Percentiles rank a stretch among this genome's conserved stretches.
Evolutionary conservation across 2,113 vertebrate genomes (phyloP).

Genomic region (Plestiodon gilberti): DNA sequence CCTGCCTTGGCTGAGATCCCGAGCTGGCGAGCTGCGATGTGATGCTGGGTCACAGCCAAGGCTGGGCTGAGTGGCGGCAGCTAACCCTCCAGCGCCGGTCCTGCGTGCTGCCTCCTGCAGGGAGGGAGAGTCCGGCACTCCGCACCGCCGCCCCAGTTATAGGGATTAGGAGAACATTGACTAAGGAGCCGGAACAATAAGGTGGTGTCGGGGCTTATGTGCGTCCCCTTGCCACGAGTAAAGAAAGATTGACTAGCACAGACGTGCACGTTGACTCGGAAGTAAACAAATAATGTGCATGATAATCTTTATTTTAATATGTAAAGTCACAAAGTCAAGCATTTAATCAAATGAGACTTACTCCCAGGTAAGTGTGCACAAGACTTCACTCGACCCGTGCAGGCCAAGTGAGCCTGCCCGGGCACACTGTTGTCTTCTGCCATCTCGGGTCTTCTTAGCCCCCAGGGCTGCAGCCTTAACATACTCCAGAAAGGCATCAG

Average conservation of each 20-base stretch:
- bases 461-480: too few relatives aligned
- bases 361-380: neutral
- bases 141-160: neutral
- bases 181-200: neutral
- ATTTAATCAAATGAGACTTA: neutral
- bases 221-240: too few relatives aligned
- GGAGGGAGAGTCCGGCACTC: neutral
- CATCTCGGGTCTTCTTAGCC: too few relatives aligned
- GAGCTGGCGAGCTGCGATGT: neutral
- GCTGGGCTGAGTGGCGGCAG: neutral
- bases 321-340: too few relatives aligned
- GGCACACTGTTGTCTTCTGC: too few relatives aligned
- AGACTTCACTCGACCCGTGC: neutral
- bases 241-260: neutral
- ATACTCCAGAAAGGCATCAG: too few relatives aligned
- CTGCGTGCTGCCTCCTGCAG: neutral
- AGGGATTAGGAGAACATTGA: neutral
- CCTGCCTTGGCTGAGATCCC: neutral
- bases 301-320: too few relatives aligned
- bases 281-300: too few relatives aligned
- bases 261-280: too few relatives aligned
- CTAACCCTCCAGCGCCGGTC: too few relatives aligned
- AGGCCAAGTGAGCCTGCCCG: too few relatives aligned
- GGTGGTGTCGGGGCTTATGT: neutral
- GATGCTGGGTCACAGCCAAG: neutral